These are phyloP conservation scores for Azorinus chamasolen DNA, from an alignment of 2,888 invertebrate genomes.

Conservation along the genomic window DNA sequence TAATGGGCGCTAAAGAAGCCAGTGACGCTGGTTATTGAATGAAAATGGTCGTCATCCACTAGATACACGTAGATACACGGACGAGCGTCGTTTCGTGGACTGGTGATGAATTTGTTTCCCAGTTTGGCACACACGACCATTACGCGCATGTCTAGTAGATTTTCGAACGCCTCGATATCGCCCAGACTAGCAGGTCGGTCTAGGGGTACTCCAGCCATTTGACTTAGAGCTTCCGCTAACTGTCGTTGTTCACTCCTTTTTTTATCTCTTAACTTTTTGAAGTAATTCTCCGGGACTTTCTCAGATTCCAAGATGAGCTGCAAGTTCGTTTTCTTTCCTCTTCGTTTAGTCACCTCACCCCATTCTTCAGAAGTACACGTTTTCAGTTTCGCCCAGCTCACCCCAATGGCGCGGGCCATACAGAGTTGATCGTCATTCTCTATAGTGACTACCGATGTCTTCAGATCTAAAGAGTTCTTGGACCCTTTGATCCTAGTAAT, in stretches of 20 bases:
- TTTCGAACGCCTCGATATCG: conserved; percentile 20
- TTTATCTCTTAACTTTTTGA: conserved; percentile 14
- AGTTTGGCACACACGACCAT: conserved; percentile 33
- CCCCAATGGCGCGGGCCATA: conserved; percentile 26
- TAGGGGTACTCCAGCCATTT: conserved; percentile 7
- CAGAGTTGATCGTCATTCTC: conserved; percentile 34
- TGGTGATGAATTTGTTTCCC: too few relatives aligned
- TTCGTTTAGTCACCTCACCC: conserved; percentile 11
- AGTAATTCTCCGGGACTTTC: conserved; percentile 26
- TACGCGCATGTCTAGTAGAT: conserved; percentile 15
- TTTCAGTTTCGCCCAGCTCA: conserved; percentile 4
- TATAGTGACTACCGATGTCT: conserved; percentile 34
- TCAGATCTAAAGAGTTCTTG: conserved; percentile 23
- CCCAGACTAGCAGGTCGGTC: conserved; percentile 28
- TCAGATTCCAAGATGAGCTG: conserved; percentile 22
- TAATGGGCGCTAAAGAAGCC: conserved; percentile 31
- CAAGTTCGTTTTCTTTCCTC: conserved; percentile 13
- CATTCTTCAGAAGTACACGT: conserved; percentile 9
- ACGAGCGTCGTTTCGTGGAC: conserved; percentile 8
- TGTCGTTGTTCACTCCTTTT: conserved; percentile 17
- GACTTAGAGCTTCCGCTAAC: conserved; percentile 27
- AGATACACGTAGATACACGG: conserved; percentile 40
- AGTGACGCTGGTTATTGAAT: too few relatives aligned
- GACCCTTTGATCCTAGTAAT: conserved; percentile 34
- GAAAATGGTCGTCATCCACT: conserved; percentile 29